phyloP scores from a whole-genome alignment of 2,888 invertebrate genomes.

The Luffia ferchaultella region DNA sequence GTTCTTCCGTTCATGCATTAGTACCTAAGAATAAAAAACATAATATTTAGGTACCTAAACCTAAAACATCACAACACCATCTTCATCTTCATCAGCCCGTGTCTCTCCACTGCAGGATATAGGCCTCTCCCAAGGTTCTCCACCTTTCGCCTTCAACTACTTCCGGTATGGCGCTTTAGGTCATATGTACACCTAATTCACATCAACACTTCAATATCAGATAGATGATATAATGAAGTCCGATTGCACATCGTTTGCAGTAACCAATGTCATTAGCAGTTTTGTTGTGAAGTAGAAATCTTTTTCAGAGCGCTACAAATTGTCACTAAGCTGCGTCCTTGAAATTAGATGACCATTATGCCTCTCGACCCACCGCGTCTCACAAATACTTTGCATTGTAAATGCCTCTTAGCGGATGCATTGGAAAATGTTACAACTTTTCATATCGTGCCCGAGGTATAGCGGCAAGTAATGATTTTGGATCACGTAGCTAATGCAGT shows the following conservation, averaged over 20 bases:
- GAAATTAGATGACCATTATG: conserved; percentile 17
- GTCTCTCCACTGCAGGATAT: no score
- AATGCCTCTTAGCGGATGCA: conserved; percentile 16
- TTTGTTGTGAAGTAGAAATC: conserved; percentile 16
- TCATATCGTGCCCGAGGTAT: no score
- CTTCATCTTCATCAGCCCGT: no score
- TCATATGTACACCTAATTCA: no score
- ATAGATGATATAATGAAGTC: conserved; percentile 18
- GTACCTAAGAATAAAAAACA: no score
- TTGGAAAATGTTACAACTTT: conserved; percentile 14
- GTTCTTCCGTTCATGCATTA: no score
- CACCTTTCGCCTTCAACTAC: no score
- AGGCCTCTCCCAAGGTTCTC: no score
- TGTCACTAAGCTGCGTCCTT: conserved; percentile 12
- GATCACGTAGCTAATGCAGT: conserved; percentile 16
- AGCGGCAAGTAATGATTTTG: conserved; percentile 13
- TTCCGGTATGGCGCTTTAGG: no score
- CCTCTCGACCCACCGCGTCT: conserved; percentile 17
- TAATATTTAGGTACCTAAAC: no score
- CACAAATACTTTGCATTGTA: conserved; percentile 8
- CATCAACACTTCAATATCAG: no score
- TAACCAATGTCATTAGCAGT: conserved; percentile 16
- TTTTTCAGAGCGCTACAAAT: conserved; percentile 14
- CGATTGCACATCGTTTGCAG: conserved; percentile 11
- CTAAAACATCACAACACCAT: no score